Percentiles rank a stretch among this genome's conserved stretches.
Evolutionary conservation across 2,113 vertebrate species (phyloP).

Genomic region (Seriola rivoliana): DNA sequence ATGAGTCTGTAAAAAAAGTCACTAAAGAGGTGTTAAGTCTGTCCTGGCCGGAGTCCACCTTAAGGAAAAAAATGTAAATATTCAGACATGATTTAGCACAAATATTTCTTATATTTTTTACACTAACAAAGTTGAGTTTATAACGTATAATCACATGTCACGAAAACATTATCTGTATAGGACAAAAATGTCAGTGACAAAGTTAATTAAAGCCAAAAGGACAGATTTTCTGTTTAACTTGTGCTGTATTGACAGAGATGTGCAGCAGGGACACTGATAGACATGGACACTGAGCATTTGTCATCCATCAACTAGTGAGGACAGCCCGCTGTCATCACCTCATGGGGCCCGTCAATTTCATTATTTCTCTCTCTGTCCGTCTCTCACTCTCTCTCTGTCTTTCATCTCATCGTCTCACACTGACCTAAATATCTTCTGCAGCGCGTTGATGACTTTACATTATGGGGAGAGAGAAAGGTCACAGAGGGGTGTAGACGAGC

Average conservation of each 20-base stretch:
- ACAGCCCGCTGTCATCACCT: conserved; percentile 73
- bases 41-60: not conserved
- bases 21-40: not conserved
- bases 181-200: conserved; percentile 52
- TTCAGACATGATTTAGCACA: not conserved
- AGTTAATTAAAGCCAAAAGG: conserved; percentile 57
- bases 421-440: conserved; percentile 57
- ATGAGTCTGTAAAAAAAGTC: not conserved
- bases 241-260: conserved; percentile 44
- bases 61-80: not conserved
- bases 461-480: conserved; percentile 48
- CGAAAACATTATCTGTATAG: conserved; percentile 12
- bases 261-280: conserved; percentile 57
- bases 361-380: conserved; percentile 58
- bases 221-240: conserved; percentile 46
- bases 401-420: conserved; percentile 58
- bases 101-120: not conserved
- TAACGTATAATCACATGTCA: not conserved
- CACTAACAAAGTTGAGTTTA: not conserved
- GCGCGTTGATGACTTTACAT: conserved; percentile 49
- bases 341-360: conserved; percentile 71
- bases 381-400: conserved; percentile 46
- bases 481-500: conserved; percentile 4
- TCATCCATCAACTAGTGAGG: conserved; percentile 76
- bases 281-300: conserved; percentile 73